phyloP scores from a whole-genome alignment of 2,888 invertebrate genomes.

The Netelia fuscicornis region DNA sequence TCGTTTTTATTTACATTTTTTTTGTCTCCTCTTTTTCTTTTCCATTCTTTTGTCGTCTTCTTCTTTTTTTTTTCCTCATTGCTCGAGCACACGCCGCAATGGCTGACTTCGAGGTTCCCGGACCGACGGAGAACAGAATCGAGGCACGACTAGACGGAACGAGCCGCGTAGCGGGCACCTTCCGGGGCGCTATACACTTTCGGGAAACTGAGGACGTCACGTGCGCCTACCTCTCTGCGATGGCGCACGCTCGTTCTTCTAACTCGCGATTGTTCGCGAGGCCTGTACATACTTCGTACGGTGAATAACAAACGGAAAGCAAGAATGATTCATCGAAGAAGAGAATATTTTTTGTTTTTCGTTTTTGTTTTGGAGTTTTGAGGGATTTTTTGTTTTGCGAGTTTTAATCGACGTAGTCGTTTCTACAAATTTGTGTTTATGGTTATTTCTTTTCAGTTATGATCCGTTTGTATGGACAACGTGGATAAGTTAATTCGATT shows the following conservation, averaged over 20 bases:
- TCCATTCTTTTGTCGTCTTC: not conserved
- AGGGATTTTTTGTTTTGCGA: not conserved
- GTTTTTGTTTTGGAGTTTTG: no score
- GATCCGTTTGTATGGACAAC: not conserved
- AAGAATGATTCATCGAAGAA: not conserved
- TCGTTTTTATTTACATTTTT: not conserved
- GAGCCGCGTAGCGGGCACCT: not conserved
- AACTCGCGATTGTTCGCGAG: not conserved
- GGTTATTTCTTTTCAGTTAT: not conserved
- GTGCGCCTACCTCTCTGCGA: not conserved
- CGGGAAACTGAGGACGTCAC: conserved; percentile 10
- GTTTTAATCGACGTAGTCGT: not conserved
- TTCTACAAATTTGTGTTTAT: not conserved
- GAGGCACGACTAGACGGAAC: not conserved
- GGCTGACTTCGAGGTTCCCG: conserved; percentile 2
- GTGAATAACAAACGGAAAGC: not conserved
- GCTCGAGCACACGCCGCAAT: not conserved
- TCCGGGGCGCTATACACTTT: not conserved
- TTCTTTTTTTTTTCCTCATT: not conserved
- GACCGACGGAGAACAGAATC: conserved; percentile 18
- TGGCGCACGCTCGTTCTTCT: not conserved
- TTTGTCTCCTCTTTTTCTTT: not conserved
- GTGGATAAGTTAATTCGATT: not conserved
- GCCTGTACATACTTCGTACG: not conserved
- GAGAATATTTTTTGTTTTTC: not conserved